Evolutionary conservation across 2,888 invertebrate genomes (phyloP), one percentile per base, ranked within the genome.

Genomic region (Phengaris alcon): DNA sequence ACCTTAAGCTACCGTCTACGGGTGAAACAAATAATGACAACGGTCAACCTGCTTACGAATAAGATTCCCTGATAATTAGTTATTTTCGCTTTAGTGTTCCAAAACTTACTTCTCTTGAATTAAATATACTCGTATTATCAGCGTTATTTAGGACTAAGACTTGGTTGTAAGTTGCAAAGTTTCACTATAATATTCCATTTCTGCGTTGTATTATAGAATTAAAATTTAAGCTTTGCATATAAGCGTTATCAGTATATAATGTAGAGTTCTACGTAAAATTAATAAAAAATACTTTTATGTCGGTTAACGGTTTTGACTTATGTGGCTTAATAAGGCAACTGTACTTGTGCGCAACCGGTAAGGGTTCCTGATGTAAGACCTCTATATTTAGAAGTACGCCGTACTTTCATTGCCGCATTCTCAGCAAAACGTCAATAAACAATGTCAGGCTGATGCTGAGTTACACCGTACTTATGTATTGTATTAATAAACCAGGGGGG

Each of bases 321-420:
- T 74, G 54, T 55, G 52, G 52, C 7, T 9, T 64, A 64, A 64
- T 64, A 64, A 64, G 10, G 64, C 64, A 64, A 64, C 64, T 64
- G 64, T 82, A 82, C 81, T 81, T 79, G 80, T 78, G 76, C 79
- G 83, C 82, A 84, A 86, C 84, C 82, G 80, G 82, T 79, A 84
- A 84, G 83, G 84, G 80, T 80, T 81, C 82, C 83, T 82, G 82
- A 82, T 81, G 82, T 76, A 78, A 82, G 79, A 79, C 79, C 77
- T 79, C 82, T 82, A 80, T 81, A 80, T 82, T 83, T 81, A 85
- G 83, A 83, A 82, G 79, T 79, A 80, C 77, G 79, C 78, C 77
- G 79, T 80, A 81, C 84, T 85, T 86, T 85, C 83, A 83, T 86
- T 86, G 78, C 85, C 86, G 85, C 87, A 86, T 88, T 82, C 85